Conservation (phyloP, 92 coral and sea anemone species). For the Galaxea fascicularis region DNA sequence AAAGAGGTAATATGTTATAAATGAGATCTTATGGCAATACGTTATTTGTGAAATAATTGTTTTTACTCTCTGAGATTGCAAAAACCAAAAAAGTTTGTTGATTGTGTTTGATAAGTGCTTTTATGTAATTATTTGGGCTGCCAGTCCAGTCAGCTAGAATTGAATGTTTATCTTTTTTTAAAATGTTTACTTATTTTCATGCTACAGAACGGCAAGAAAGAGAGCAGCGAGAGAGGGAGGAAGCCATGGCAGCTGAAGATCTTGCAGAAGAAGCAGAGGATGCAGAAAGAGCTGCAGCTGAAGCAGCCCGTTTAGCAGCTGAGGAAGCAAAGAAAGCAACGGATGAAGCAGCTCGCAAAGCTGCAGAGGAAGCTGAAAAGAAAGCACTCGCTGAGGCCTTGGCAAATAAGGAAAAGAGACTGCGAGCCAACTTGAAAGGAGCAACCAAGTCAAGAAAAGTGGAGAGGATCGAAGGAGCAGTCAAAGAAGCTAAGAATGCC, state of each 20-base stretch:
- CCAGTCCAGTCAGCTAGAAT: neutral
- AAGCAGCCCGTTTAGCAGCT: slow-evolving; percentile 92
- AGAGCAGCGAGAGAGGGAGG: slow-evolving; percentile 84
- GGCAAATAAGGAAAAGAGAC: slow-evolving; percentile 93
- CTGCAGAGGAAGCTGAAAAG: slow-evolving; percentile 98
- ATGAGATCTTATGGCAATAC: neutral
- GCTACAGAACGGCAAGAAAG: slow-evolving; percentile 82
- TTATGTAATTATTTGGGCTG: too few species aligned
- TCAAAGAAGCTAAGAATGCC: slow-evolving; percentile 89
- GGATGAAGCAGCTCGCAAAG: slow-evolving; percentile 92
- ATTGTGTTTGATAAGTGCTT: too few species aligned
- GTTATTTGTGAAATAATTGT: neutral
- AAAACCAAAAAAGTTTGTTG: too few species aligned
- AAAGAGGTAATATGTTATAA: slow-evolving; percentile 65
- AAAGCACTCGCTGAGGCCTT: slow-evolving; percentile 96
- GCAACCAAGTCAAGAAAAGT: slow-evolving; percentile 89
- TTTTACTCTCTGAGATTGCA: too few species aligned
- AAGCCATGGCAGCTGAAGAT: slow-evolving; percentile 98
- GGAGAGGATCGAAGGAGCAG: slow-evolving; percentile 84
- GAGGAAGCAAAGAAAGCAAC: slow-evolving; percentile 88
- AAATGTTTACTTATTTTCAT: neutral
- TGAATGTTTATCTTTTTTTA: neutral
- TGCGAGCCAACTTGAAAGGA: slow-evolving; percentile 93
- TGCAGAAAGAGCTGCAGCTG: slow-evolving; percentile 95
- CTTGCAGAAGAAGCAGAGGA: slow-evolving; percentile 97